Evolutionary conservation across 2,113 vertebrate genomes (phyloP).

Genomic region (Heterochromis multidens): DNA sequence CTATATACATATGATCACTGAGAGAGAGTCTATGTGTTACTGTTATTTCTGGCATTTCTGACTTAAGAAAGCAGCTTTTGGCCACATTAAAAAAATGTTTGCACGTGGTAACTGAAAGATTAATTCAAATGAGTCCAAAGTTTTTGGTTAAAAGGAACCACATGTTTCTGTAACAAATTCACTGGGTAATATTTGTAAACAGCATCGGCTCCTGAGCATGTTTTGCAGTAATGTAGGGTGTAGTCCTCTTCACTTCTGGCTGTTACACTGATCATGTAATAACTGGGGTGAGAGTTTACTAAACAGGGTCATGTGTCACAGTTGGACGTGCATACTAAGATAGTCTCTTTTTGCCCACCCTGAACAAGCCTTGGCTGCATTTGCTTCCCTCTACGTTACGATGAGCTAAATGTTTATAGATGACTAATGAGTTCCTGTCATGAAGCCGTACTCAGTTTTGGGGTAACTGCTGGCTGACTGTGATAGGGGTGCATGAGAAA

Average conservation of each 20-base stretch:
- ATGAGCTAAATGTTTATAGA: conserved; percentile 72
- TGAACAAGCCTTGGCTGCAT: neutral
- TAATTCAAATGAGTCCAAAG: neutral
- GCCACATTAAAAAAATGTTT: neutral
- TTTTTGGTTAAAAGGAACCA: neutral
- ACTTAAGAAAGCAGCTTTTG: neutral
- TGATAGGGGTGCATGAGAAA: conserved; percentile 34
- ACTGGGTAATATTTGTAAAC: neutral
- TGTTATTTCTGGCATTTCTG: neutral
- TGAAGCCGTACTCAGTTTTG: conserved; percentile 45
- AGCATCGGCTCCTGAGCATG: neutral
- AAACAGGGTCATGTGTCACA: conserved; percentile 2
- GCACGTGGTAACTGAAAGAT: neutral
- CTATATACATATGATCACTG: neutral
- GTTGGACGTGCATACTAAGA: neutral
- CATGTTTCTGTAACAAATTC: too few species aligned
- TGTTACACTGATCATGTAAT: neutral
- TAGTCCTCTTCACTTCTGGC: neutral
- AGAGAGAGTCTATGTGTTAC: neutral
- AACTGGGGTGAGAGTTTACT: neutral
- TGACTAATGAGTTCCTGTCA: conserved; percentile 75
- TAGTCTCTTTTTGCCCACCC: neutral
- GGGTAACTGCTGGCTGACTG: conserved; percentile 39
- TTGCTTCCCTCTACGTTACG: conserved; percentile 36
- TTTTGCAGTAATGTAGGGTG: neutral